These are phyloP conservation scores for Aporophyla nigra DNA, from an alignment of 2,888 invertebrate genomes.

Conservation along the genomic window DNA sequence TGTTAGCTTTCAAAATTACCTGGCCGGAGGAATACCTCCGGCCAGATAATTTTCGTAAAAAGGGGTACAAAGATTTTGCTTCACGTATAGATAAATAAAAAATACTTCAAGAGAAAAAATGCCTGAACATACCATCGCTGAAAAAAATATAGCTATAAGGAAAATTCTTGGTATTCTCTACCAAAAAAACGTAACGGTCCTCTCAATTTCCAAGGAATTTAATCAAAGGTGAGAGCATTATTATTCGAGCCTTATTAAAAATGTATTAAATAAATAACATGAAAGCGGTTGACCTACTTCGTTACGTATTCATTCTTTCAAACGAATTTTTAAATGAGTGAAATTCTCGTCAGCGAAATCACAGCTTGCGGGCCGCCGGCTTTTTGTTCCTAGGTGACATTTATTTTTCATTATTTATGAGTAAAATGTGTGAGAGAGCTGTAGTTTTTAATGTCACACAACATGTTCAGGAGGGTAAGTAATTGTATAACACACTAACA, in stretches of 20 bases:
- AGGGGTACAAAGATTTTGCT: too few species aligned
- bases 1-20: too few species aligned
- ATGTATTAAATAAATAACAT: slow-evolving; percentile 57
- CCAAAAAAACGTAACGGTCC: slow-evolving; percentile 12
- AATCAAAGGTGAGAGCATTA: slow-evolving; percentile 40
- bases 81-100: background rate
- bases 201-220: slow-evolving; percentile 33
- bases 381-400: slow-evolving; percentile 30
- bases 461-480: too few species aligned
- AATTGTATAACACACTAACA: too few species aligned
- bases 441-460: too few species aligned
- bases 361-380: slow-evolving; percentile 31
- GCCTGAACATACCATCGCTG: too few species aligned
- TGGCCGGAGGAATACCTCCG: too few species aligned
- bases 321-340: slow-evolving; percentile 54
- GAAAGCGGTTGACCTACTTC: slow-evolving; percentile 57
- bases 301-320: slow-evolving; percentile 54
- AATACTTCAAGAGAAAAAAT: slow-evolving; percentile 1
- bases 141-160: background rate
- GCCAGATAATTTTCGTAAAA: too few species aligned
- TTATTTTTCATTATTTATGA: slow-evolving; percentile 8
- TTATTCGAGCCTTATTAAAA: slow-evolving; percentile 40
- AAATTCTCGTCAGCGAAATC: slow-evolving; percentile 48
- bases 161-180: background rate
- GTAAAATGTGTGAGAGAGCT: slow-evolving; percentile 1